Base-by-base conservation (phyloP, 64 coral and sea anemone genomes). In the Montipora efflorescens region DNA sequence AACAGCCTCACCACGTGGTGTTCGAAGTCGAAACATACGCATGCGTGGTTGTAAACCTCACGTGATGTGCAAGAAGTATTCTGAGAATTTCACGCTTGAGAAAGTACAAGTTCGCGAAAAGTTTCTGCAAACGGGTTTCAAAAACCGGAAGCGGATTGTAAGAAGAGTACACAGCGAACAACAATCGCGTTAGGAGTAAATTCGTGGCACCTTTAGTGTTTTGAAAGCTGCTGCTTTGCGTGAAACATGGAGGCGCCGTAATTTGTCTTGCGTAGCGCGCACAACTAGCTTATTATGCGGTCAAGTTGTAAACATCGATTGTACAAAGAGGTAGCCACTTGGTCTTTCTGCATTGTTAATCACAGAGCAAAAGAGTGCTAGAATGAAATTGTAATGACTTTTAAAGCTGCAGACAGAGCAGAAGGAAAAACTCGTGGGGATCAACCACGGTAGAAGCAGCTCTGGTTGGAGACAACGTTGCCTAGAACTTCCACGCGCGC, bases 341-440 rank as follows among this genome's bases (percentile, higher is more conserved):
- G 64, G 59, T 8, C 66, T 86, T 86, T 86, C 82, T 86, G 82
- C 82, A 86, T 72, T 86, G 71, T 86, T 86, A 72, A 86, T 44
- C n/a, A 86, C 82, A 86, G 5, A 22, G 67, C 66, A 86, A 86
- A 49, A 72, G 82, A 43, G 44, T 72, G 82, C 16, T 85, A 16
- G 20, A 25, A 19, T 48, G 64, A 70, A 72, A 70, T 20, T 86
- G 47, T 47, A 86, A 71, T 86, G 46, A 9, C 46, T 72, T 72
- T 47, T 67, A 5, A 12, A 20, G 18, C 7, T 52, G 3, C 64
- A 47, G 20, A 8, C 36, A 68, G 53, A 1, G 6, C 62, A 2
- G 16, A 69, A 25, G 25, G 18, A 68, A 68, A 68, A 47, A 46
- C 14, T 3, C 47, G 7, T 7, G 4, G 9, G 22, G n/a, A 58